Conservation (phyloP, 2,797 vertebrate species). For the Pteronotus mesoamericanus region DNA sequence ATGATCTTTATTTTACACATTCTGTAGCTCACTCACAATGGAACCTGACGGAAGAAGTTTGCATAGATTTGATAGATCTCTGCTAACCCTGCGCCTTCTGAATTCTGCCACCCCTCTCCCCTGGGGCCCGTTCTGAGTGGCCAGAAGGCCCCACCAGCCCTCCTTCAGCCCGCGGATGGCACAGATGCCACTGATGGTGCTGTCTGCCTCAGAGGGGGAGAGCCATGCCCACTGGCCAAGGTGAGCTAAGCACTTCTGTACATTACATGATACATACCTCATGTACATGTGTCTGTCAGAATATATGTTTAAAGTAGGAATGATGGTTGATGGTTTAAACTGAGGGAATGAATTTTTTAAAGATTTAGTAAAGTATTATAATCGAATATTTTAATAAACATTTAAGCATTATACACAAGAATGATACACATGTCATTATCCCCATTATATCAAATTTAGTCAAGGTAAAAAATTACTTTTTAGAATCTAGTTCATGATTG, state of each 20-base stretch:
- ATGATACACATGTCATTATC: background rate
- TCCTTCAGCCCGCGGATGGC: fast-evolving
- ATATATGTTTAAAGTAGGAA: background rate
- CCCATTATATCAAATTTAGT: background rate
- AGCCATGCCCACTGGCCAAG: background rate
- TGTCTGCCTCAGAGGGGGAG: background rate
- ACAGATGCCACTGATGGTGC: too few relatives aligned
- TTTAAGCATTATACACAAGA: background rate
- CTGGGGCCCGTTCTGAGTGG: background rate
- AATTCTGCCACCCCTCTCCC: background rate
- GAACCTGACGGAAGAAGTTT: background rate
- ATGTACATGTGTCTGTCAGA: background rate
- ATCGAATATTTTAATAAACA: background rate
- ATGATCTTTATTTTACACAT: background rate
- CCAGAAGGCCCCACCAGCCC: background rate
- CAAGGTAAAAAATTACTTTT: background rate
- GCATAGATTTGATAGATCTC: background rate
- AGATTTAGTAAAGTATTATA: background rate
- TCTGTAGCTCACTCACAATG: background rate
- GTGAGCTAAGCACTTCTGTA: background rate
- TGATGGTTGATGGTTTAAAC: background rate
- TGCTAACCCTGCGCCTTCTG: background rate
- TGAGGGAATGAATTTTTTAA: background rate
- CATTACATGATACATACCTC: background rate
- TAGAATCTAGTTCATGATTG: background rate